Conservation (phyloP, 1,140 invertebrate species). For the Drosophila kanapiae region DNA sequence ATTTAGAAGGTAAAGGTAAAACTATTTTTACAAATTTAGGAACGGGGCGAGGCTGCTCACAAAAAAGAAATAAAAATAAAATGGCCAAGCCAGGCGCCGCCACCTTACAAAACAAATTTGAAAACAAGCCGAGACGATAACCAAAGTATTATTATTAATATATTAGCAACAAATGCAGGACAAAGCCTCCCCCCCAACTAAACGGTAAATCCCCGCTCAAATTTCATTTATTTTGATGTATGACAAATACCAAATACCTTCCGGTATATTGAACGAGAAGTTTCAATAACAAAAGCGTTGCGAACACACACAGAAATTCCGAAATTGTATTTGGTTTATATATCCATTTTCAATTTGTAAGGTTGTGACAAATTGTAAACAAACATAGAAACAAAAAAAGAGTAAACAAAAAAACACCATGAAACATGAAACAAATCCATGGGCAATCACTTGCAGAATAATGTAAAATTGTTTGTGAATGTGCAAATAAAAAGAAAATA, state of each 20-base stretch:
- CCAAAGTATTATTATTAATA: conserved; percentile 61
- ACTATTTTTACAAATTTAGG: conserved; percentile 71
- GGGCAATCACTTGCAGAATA: conserved; percentile 68
- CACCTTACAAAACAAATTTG: conserved; percentile 73
- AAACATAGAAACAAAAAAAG: conserved; percentile 63
- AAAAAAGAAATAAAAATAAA: conserved; percentile 14
- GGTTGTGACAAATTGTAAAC: conserved; percentile 85
- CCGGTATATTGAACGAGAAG: conserved; percentile 53
- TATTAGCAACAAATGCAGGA: conserved; percentile 50
- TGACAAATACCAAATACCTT: conserved; percentile 10
- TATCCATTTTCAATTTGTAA: conserved; percentile 85
- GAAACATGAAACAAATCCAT: conserved; percentile 50
- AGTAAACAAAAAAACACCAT: conserved; percentile 24
- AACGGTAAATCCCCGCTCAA: conserved; percentile 41
- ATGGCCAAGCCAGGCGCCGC: conserved; percentile 48
- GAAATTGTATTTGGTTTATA: conserved; percentile 73
- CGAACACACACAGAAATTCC: conserved; percentile 46
- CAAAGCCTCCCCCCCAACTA: conserved; percentile 31
- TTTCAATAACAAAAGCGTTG: conserved; percentile 48
- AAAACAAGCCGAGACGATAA: conserved; percentile 44
- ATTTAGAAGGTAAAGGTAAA: conserved; percentile 63
- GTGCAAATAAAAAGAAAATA: conserved; percentile 58
- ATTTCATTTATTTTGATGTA: conserved; percentile 38
- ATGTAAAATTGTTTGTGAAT: conserved; percentile 78
- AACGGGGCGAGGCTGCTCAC: conserved; percentile 25